Evolutionary conservation across 2,113 vertebrate species (phyloP).

Genomic region (Pterocles burchelli): DNA sequence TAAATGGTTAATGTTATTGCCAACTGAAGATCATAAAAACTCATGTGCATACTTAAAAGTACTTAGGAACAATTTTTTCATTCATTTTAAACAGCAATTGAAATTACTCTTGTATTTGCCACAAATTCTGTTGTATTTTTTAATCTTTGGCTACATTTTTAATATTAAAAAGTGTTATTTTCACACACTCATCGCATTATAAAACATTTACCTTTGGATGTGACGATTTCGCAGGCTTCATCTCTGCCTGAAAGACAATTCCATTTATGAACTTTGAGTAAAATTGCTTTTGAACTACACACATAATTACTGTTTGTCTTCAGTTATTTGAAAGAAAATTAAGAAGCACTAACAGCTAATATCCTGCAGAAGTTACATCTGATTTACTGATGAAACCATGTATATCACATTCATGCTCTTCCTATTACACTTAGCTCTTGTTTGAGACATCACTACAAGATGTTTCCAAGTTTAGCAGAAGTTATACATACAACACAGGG

Average conservation of each 20-base stretch:
- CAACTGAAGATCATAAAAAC: neutral
- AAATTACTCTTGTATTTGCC: neutral
- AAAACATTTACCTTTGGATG: slow-evolving; percentile 53
- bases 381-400: neutral
- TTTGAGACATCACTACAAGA: neutral
- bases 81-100: neutral
- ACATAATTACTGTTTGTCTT: neutral
- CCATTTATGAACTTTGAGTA: slow-evolving; percentile 24
- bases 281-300: neutral
- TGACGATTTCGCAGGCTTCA: slow-evolving; percentile 39
- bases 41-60: neutral
- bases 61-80: neutral
- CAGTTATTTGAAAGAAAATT: neutral
- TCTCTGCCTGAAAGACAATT: slow-evolving; percentile 65
- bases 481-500: neutral
- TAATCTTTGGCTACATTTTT: neutral
- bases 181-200: neutral
- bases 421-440: neutral
- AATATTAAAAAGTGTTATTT: neutral
- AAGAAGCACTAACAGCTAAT: neutral
- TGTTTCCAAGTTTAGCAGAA: no score
- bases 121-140: neutral
- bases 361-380: neutral
- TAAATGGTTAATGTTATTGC: neutral
- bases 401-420: neutral